Base-by-base conservation (phyloP, 2,888 invertebrate species). In the Sinelater perroti region DNA sequence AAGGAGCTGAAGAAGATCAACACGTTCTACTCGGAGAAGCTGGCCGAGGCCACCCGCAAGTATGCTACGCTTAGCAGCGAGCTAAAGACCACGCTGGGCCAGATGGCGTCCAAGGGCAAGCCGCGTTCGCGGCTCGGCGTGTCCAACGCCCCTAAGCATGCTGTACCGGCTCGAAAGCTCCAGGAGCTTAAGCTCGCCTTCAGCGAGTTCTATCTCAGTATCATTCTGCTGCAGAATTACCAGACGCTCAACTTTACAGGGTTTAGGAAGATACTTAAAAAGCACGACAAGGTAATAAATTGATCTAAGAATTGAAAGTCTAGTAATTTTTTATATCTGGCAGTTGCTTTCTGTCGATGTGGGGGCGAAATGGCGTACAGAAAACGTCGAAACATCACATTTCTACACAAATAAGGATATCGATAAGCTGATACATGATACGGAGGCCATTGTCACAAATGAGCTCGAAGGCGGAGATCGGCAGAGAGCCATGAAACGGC, bases 231-330 rank as follows among this genome's bases (percentile, higher is more conserved):
- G 46, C 94, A 94, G 78, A 95, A 94, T 76, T 93, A 92, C 75
- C 93, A 95, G 77, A 91, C 90, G 68, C 81, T 94, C 8, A 94
- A 94, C 79, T 91, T 91, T 70, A 93, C 93, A 3, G 94, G 94
- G 1, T 94, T 95, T 77, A 82, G 94, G 31, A 94, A 94, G 77
- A 95, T 94, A 66, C 81, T 95, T 35, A 95, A 94, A 76, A 94
- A 94, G 75, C 93, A 93, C 75, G 94, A 94, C 75, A 94, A 94
- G 81, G 87, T 88, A 72, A 31, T 21, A 3, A 36, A 35, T 13
- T 13, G 44, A 21, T 50, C 26, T 13, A 5, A 4, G 13, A 6
- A n/a, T 8, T 35, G 16, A 7, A 13, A 4, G 17, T 21, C 16
- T 38, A 16, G n/a, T 30, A 2, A 21, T 13, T 28, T 20, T 30